Evolutionary conservation across 92 coral and sea anemone species (phyloP), one percentile per base, ranked within the genome.

Genomic region (Diadumene lineata): DNA sequence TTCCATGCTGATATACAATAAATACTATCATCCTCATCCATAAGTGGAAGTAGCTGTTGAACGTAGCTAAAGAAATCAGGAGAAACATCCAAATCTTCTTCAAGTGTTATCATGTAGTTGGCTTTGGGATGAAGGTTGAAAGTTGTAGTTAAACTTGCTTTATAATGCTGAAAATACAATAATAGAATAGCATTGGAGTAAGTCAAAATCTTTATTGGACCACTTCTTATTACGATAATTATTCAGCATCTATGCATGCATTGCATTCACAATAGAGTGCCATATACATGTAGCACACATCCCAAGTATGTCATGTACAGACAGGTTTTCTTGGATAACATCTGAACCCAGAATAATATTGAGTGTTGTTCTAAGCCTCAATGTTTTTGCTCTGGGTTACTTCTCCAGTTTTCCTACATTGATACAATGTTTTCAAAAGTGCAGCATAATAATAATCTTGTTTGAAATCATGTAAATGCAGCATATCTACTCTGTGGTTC

Each of bases 1-100:
- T 94, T 94, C 98, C 98, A 94, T 29, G 98, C 98, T 0, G 98
- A 94, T 34, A 94, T 75, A 70, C 98, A 94, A 66, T 94, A 94
- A 53, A 94, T 72, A 60, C 97, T 94, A 56, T 89, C 91, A 70
- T 94, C 98, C 76, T 84, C 75, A 57, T 89, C 85, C 80, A 94
- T 79, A 31, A 94, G 17, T 3, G 98, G 98, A 46, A 94, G 78
- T 13, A 92, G 72, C 81, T 94, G 97, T 67, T 90, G 77, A 75
- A 94, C 92, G 72, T 92, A 94, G 80, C 82, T 88, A 77, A 94
- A 94, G 63, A 94, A 85, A 77, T 94, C 98, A 17, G 92, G 77
- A 22, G 98, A 94, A 43, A 94, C 84, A 68, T 94, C 98, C 61
- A 94, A 51, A 63, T 92, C 98, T 79, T 94, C 98, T 65, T 94